Base-by-base conservation (phyloP, 2,797 vertebrate genomes). In the Erethizon dorsatum region DNA sequence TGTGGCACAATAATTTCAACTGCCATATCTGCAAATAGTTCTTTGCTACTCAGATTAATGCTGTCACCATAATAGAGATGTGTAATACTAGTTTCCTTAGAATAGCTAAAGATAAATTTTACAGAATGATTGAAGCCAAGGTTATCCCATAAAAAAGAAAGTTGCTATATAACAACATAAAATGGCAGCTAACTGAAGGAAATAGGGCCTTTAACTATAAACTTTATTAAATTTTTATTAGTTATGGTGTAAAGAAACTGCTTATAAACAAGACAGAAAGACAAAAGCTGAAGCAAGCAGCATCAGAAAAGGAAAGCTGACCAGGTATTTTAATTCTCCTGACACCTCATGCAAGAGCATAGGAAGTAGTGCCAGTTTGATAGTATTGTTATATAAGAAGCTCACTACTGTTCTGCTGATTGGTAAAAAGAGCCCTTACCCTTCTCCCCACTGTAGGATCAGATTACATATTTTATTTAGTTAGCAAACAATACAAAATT, bases 61-160 rank as follows among this genome's bases (percentile, higher is more conserved):
- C 78, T 69, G 2, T 88, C 63, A 79, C 37, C 20, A 26, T 82
- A 69, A 47, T 78, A 77, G 83, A 82, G 28, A 71, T 83, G 10
- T 57, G 2, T 92, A 67, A 47, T 93, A 56, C 73, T 89, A 24
- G 31, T 85, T 96, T 61, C 67, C 82, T 80, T 80, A 77, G 37
- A 83, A 69, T 89, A 87, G 47, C 87, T 84, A 91, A 65, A 86
- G 33, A 78, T 83, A 83, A 91, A 56, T 86, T 94, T 94, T 84
- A 77, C 8, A 82, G 83, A 82, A 85, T 67, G 54, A 71, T 86
- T 95, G 67, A 94, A 95, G 59, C n/a, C 24, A 57, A 93, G 20
- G 67, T 95, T 94, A 79, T 61, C 10, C n/a, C n/a, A 63, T 92
- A 96, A 91, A 96, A 91, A 77, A 83, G 71, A 94, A 88, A 47